These are phyloP conservation scores for Harlomillsia oculata DNA, from an alignment of 1,140 invertebrate genomes.

Conservation along the genomic window DNA sequence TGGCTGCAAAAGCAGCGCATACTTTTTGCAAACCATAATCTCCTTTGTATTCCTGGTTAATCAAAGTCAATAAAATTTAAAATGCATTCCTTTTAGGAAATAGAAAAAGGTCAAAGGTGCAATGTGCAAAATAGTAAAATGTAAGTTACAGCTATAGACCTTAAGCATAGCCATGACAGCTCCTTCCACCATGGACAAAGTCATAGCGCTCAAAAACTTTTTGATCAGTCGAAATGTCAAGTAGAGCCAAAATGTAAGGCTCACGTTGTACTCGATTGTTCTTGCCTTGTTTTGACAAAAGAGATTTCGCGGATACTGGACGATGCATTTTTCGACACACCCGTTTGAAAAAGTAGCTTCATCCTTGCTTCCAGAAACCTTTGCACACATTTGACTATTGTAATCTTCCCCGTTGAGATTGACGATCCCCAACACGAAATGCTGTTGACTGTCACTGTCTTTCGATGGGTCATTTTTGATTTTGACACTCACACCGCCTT, in stretches of 20 bases:
- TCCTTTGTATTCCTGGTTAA: constrained; percentile 53
- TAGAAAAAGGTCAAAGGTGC: not conserved
- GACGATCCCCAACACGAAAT: too few species aligned
- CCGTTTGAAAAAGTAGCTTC: too few species aligned
- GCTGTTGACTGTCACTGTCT: too few species aligned
- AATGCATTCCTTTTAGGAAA: not conserved
- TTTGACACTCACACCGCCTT: too few species aligned
- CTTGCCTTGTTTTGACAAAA: constrained; percentile 53
- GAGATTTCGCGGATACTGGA: constrained; percentile 40
- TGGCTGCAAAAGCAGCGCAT: constrained; percentile 65
- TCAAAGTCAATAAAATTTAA: too few species aligned
- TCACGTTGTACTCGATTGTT: constrained; percentile 51
- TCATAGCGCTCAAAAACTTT: constrained; percentile 54
- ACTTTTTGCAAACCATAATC: constrained; percentile 70
- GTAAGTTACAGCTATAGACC: constrained; percentile 38
- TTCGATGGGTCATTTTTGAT: too few species aligned
- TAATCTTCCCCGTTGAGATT: not conserved
- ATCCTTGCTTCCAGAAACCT: too few species aligned
- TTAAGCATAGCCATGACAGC: constrained; percentile 66
- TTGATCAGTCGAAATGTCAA: constrained; percentile 61
- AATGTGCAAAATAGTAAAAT: not conserved
- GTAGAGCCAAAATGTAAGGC: constrained; percentile 65
- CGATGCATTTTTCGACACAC: constrained; percentile 7
- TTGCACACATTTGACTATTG: too few species aligned
- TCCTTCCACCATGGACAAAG: constrained; percentile 72